Percentiles rank a stretch among this genome's conserved stretches.
Conservation (phyloP, 2,888 invertebrate species). For the Thereva nobilitata region DNA sequence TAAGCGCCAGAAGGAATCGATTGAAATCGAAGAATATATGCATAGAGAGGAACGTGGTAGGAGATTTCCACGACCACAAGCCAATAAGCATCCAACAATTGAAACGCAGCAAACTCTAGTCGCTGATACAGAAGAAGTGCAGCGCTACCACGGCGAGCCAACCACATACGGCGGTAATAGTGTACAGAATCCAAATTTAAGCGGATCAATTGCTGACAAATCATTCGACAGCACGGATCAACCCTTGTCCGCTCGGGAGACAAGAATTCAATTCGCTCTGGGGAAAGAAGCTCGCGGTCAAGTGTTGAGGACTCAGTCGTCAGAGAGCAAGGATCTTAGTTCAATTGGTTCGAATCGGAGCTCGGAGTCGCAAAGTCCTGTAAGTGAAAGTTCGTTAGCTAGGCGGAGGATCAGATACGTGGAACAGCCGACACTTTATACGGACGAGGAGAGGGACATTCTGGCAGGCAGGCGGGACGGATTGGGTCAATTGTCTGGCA, state of each 20-base stretch:
- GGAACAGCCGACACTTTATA: constrained; percentile 61
- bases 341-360: constrained; percentile 46
- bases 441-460: constrained; percentile 61
- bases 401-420: constrained; percentile 63
- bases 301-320: constrained; percentile 22
- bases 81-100: constrained; percentile 12
- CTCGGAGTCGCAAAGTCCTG: constrained; percentile 46
- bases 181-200: constrained; percentile 44
- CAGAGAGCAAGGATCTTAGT: constrained; percentile 43
- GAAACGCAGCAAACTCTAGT: constrained; percentile 8
- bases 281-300: constrained; percentile 52
- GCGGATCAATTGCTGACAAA: constrained; percentile 39
- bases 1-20: constrained; percentile 36
- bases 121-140: background rate
- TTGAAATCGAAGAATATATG: constrained; percentile 48
- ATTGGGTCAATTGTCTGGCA: constrained; percentile 51
- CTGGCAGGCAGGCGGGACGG: constrained; percentile 51
- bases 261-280: constrained; percentile 51
- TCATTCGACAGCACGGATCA: background rate
- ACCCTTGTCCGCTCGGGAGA: constrained; percentile 1
- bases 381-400: constrained; percentile 55
- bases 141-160: background rate
- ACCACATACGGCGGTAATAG: constrained; percentile 44
- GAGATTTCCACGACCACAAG: constrained; percentile 48
- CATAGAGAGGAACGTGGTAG: constrained; percentile 52